Evolutionary conservation across 2,113 vertebrate species (phyloP), one percentile per base, ranked within the genome.

Genomic region (Tamias sibiricus): DNA sequence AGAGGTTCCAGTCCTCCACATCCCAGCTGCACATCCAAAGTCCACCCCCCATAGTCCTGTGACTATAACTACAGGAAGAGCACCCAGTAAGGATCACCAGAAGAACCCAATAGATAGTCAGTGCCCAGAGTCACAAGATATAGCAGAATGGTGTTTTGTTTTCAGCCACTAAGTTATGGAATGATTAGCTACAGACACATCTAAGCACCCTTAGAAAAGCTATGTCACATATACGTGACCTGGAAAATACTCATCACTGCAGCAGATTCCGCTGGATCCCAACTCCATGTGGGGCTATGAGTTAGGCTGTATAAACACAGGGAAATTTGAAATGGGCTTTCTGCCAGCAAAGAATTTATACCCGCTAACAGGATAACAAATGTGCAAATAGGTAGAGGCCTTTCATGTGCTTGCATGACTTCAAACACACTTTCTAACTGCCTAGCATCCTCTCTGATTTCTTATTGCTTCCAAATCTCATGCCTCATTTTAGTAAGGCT

Each of bases 221-320:
- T 66, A 32, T 24, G 71, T 72, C 32, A 19, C 3, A 2, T 6
- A 13, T 12, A 24, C 26, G 13, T 22, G 40, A 79, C n/a, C 62
- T 49, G 8, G 30, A 30, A 49, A 14, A 37, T 2, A 22, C n/a
- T 75, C 16, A 35, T 9, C 7, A 32, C 9, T 32, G 42, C 3
- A 52, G 69, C 17, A 35, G 10, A 52, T 72, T 22, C 28, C 30
- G 8, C 22, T 22, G 6, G 72, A 42, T 74, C 9, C 47, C 13
- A 20, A 40, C 16, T 16, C 52, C 6, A 3, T 14, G 12, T 37
- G 44, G 2, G 2, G 12, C 17, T 20, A 1, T 2, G 52, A 35
- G 49, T 22, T 72, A 30, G 37, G 35, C 32, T 35, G 22, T 37
- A 35, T 4, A 28, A 19, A 68, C 30, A 47, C 12, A 44, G 40